Base-by-base conservation (phyloP, 2,888 invertebrate genomes). In the Amphipoea lucens region DNA sequence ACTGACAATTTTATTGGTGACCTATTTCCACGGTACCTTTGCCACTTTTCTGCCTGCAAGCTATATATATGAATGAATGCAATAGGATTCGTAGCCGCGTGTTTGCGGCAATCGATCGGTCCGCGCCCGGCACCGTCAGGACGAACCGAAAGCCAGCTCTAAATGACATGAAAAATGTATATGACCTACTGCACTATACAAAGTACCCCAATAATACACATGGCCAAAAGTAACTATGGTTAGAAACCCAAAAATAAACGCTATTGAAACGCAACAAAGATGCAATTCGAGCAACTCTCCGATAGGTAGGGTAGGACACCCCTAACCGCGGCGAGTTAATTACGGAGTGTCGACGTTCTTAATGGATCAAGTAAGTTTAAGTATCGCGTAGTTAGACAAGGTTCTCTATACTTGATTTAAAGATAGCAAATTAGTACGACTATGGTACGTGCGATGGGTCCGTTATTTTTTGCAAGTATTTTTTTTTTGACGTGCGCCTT, bases 91-190 rank as follows among this genome's bases (percentile, higher is more conserved):
- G 86, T 83, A 87, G 87, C 87, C 87, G 90, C 90, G 90, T 91
- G 92, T 88, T 91, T 93, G 94, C 93, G 92, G 90, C 91, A 91
- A 96, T 96, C 94, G 96, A 96, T 95, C 92, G 90, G 11, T 9
- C 90, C 90, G 96, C 93, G 94, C 94, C 95, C 93, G 96, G 96
- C 89, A 96, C 96, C 91, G 94, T 85, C 92, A 93, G 96, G 93
- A 93, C 94, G 90, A 90, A 74, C 84, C 84, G 62, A 88, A 90
- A 83, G 87, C 89, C 88, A 84, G 81, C 92, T 92, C 89, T 92
- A 93, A 94, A 94, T 93, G 91, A 91, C 94, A 94, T 93, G 92
- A 91, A 93, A 93, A 92, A 92, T 92, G 89, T 91, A 91, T 88
- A 90, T 82, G 83, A 85, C 84, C 87, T 82, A 89, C 84, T 90